These are phyloP conservation scores for Phenacoccus solenopsis DNA, from an alignment of 1,140 invertebrate genomes.

Conservation along the genomic window DNA sequence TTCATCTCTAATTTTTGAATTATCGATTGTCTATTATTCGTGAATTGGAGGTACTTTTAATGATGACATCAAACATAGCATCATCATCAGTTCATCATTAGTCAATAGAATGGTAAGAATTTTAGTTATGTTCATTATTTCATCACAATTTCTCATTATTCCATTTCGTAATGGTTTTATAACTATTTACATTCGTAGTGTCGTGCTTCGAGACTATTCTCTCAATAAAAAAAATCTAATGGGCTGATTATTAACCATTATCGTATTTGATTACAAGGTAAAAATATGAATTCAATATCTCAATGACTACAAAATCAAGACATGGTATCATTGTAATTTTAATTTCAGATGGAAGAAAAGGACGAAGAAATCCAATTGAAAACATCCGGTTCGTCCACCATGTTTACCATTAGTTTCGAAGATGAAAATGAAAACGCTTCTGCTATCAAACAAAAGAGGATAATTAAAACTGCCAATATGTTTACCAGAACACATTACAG, in stretches of 20 bases:
- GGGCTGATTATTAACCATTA: not conserved
- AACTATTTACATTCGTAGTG: too few relatives aligned
- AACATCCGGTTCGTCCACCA: not conserved
- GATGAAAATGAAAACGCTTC: not conserved
- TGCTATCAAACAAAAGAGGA: not conserved
- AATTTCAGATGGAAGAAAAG: not conserved
- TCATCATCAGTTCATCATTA: not conserved
- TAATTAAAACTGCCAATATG: constrained; percentile 6
- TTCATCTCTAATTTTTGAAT: too few relatives aligned
- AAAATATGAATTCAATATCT: not conserved
- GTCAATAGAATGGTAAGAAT: not conserved
- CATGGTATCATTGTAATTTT: not conserved
- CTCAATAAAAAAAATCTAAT: too few relatives aligned
- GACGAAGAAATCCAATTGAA: not conserved
- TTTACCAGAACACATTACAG: not conserved
- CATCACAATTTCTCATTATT: too few relatives aligned
- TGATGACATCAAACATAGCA: not conserved
- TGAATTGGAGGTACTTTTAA: too few relatives aligned
- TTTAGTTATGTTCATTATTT: not conserved
- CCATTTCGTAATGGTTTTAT: too few relatives aligned
- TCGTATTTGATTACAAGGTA: not conserved
- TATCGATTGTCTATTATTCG: too few relatives aligned
- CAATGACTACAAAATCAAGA: not conserved
- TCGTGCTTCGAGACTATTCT: too few relatives aligned
- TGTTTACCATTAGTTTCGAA: not conserved